phyloP scores from a whole-genome alignment of 2,113 vertebrate species.

The Ptyas mucosa region DNA sequence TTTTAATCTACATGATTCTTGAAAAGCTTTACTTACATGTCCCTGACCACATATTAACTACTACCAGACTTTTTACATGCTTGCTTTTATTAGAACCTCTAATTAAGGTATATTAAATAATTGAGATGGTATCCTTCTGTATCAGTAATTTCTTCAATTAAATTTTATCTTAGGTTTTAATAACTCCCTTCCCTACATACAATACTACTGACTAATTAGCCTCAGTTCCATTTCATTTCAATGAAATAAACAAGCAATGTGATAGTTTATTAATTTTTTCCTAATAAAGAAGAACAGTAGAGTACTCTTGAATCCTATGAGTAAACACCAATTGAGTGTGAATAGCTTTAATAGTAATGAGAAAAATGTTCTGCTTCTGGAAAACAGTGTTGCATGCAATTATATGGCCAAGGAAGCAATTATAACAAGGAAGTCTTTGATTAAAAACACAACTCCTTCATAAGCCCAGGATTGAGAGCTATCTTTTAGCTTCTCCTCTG shows the following conservation, averaged over 20 bases:
- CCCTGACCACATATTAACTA: constrained; percentile 7
- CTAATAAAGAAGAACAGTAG: neutral
- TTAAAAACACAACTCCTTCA: neutral
- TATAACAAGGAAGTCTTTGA: neutral
- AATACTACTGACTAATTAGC: constrained; percentile 26
- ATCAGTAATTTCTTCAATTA: constrained; percentile 33
- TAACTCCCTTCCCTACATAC: constrained; percentile 22
- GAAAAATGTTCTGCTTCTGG: neutral
- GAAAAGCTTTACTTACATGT: neutral
- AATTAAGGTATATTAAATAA: constrained; percentile 38
- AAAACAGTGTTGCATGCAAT: neutral
- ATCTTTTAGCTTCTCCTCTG: neutral
- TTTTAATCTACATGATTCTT: neutral
- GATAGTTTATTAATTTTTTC: constrained; percentile 28
- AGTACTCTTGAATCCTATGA: neutral
- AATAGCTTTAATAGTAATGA: constrained; percentile 8
- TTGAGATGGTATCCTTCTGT: neutral
- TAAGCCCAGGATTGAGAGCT: neutral
- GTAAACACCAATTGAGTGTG: neutral
- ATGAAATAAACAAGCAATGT: constrained; percentile 32
- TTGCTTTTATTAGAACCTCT: constrained; percentile 18
- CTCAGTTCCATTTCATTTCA: constrained; percentile 29
- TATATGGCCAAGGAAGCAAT: neutral
- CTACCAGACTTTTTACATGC: constrained; percentile 25
- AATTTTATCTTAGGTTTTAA: constrained; percentile 35